phyloP scores from a whole-genome alignment of 2,797 vertebrate genomes.

The Artibeus jamaicensis region DNA sequence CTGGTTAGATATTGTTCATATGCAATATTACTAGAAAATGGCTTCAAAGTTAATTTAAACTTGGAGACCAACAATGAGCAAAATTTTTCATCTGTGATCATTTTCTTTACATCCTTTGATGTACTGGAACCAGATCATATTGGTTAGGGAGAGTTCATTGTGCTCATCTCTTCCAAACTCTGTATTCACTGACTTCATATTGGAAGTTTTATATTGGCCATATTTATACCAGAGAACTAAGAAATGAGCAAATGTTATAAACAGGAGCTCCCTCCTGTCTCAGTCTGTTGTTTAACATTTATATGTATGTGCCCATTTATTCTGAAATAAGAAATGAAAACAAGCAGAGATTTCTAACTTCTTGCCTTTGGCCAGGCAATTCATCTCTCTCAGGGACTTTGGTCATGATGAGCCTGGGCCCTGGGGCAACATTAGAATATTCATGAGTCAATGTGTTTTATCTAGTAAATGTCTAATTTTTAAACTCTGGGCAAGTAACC shows the following conservation, averaged over 20 bases:
- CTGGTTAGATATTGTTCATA: not conserved
- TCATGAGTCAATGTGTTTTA: constrained; percentile 29
- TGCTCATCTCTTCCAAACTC: not conserved
- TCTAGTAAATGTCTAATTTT: constrained; percentile 26
- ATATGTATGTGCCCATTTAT: not conserved
- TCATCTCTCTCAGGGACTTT: not conserved
- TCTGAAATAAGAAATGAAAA: constrained; percentile 41
- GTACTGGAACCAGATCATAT: not conserved
- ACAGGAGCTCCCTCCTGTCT: not conserved
- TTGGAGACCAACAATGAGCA: not conserved
- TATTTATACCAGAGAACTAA: not conserved
- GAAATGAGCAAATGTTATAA: not conserved
- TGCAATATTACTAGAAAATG: not conserved
- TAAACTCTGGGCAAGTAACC: constrained; percentile 20
- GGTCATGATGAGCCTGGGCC: not conserved
- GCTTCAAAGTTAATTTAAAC: not conserved
- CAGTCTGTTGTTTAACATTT: not conserved
- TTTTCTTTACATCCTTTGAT: not conserved
- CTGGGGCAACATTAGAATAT: not conserved
- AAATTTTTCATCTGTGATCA: not conserved
- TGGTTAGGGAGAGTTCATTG: not conserved
- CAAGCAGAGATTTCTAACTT: not conserved
- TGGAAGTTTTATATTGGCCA: not conserved
- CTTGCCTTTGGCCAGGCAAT: constrained; percentile 13
- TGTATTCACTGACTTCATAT: not conserved